Percentiles rank a stretch among this genome's conserved stretches.
Evolutionary conservation across 2,888 invertebrate genomes (phyloP).

Genomic region (Cheilosia scutellata): DNA sequence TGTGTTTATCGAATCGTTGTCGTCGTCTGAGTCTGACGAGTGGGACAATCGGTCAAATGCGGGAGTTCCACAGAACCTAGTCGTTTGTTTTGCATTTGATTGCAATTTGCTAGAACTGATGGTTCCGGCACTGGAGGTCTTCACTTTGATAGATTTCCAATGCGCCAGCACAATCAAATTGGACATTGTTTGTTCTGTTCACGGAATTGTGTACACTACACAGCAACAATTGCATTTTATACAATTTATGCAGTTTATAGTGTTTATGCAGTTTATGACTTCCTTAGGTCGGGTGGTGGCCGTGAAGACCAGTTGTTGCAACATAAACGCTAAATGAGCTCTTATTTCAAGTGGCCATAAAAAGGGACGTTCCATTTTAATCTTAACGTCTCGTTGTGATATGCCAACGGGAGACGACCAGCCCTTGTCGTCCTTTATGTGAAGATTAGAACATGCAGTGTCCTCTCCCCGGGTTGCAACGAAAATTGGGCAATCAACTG

Average conservation of each 20-base stretch:
- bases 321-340: conserved; percentile 66
- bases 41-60: conserved; percentile 43
- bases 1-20: conserved; percentile 59
- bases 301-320: conserved; percentile 30
- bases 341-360: conserved; percentile 63
- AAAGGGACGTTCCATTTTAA: conserved; percentile 50
- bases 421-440: background rate
- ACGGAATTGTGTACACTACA: conserved; percentile 7
- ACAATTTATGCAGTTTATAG: conserved; percentile 43
- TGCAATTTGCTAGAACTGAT: conserved; percentile 67
- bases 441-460: conserved; percentile 41
- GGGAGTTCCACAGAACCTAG: conserved; percentile 19
- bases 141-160: conserved; percentile 57
- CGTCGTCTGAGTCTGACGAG: conserved; percentile 13
- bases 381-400: conserved; percentile 20
- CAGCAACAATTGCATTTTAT: conserved; percentile 23
- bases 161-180: conserved; percentile 1
- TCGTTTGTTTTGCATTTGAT: conserved; percentile 62
- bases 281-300: conserved; percentile 30
- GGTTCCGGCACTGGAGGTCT: conserved; percentile 63
- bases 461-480: conserved; percentile 1
- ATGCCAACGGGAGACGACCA: conserved; percentile 42
- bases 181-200: conserved; percentile 26
- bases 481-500: conserved; percentile 66
- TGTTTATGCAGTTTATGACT: conserved; percentile 54